Conservation (phyloP, 92 coral and sea anemone genomes). For the Heliopora coerulea region DNA sequence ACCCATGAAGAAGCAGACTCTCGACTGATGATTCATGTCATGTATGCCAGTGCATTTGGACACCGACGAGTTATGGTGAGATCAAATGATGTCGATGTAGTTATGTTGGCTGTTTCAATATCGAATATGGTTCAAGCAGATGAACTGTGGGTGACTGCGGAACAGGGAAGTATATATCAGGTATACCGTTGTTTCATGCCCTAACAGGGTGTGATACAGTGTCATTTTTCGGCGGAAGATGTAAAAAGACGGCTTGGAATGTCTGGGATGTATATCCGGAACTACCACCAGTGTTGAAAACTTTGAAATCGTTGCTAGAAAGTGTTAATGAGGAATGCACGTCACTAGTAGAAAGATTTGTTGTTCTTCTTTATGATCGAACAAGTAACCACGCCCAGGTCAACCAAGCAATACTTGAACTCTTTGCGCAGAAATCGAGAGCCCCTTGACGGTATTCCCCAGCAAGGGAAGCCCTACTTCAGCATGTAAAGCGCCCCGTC, state of each 20-base stretch:
- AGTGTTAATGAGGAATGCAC: constrained; percentile 37
- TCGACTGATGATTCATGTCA: constrained; percentile 47
- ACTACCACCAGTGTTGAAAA: constrained; percentile 31
- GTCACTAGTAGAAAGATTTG: constrained; percentile 31
- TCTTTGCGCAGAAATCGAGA: constrained; percentile 56
- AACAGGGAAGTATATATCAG: constrained; percentile 28
- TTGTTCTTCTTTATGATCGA: constrained; percentile 36
- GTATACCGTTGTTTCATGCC: constrained; percentile 46
- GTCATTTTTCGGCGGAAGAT: constrained; percentile 34
- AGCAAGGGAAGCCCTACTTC: constrained; percentile 43
- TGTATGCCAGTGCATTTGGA: constrained; percentile 29
- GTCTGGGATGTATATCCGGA: constrained; percentile 16
- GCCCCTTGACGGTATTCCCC: constrained; percentile 67
- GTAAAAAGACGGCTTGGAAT: constrained; percentile 13
- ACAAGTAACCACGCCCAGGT: constrained; percentile 52
- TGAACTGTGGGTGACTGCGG: constrained; percentile 55
- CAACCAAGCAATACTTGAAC: constrained; percentile 50
- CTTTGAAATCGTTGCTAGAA: not conserved
- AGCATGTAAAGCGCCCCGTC: constrained; percentile 56
- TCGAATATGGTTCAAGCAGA: constrained; percentile 19
- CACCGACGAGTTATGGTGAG: not conserved
- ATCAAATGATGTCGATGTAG: constrained; percentile 48
- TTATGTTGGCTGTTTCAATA: constrained; percentile 52
- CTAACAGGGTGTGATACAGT: not conserved
- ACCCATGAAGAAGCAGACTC: constrained; percentile 64